Percentiles rank a stretch among this genome's conserved stretches.
These are phyloP conservation scores for Ligdia adustata DNA, from an alignment of 2,888 invertebrate species.

Conservation along the genomic window DNA sequence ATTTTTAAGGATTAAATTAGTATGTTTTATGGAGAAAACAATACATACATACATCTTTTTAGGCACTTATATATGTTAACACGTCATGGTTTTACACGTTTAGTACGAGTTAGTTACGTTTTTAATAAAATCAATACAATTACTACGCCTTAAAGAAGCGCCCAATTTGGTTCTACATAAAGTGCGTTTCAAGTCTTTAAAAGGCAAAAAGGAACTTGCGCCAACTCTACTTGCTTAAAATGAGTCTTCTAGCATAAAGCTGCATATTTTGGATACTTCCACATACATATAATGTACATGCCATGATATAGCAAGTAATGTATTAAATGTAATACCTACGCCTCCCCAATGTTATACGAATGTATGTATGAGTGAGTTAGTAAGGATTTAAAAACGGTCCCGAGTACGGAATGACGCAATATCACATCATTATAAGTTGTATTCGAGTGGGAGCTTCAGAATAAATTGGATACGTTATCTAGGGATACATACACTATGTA, in stretches of 20 bases:
- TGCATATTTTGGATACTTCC: neutral
- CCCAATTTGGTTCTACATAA: neutral
- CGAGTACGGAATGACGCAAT: constrained; percentile 18
- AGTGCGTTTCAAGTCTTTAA: neutral
- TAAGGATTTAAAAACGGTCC: constrained; percentile 18
- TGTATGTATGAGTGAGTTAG: constrained; percentile 10
- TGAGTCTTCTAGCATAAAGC: constrained; percentile 2
- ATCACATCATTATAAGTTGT: constrained; percentile 24
- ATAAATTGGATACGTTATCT: constrained; percentile 24
- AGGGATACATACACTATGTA: constrained; percentile 10
- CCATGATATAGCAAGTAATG: constrained; percentile 10
- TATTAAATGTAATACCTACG: neutral
- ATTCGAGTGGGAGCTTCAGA: constrained; percentile 23
- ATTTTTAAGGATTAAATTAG: no score
- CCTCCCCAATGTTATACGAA: constrained; percentile 6
- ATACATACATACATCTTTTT: no score
- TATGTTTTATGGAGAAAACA: no score
- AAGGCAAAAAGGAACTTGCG: neutral
- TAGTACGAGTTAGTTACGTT: no score
- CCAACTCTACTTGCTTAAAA: neutral
- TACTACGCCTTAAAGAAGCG: no score
- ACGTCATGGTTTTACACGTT: no score
- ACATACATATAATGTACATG: no score
- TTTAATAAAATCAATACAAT: no score
- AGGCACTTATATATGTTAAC: no score